Evolutionary conservation across 2,113 vertebrate genomes (phyloP), one percentile per base, ranked within the genome.

Genomic region (Nannobrachium achirus): DNA sequence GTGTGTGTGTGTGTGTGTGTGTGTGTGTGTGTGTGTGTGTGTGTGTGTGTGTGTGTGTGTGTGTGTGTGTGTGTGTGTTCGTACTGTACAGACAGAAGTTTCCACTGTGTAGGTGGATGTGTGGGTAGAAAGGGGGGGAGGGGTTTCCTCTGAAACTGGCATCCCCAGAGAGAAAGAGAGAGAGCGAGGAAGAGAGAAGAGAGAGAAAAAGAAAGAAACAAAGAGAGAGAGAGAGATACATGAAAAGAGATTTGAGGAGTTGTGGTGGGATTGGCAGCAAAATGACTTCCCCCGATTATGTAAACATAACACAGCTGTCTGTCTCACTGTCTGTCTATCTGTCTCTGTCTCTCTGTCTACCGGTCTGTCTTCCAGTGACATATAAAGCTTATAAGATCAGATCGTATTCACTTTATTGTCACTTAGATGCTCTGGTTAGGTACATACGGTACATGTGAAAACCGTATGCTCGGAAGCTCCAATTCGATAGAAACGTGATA

Each of bases 91-190:
- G 46, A 55, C 60, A 65, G 70, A 86, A 83, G 84, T 89, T 88
- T 89, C 86, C 84, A 88, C 66, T 80, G 87, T 70, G 85, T 80
- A 78, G 85, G 88, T 76, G 86, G 73, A 70, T 84, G 89, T 48
- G 88, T 89, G 85, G 87, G 91, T 69, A 83, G 86, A 60, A 49
- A 55, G 50, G 25, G 3, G 67, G 80, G 80, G 85, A 83, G 73
- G 88, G 88, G 86, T 86, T 90, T 83, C 88, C 86, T 87, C 81
- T 89, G 80, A 83, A 75, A 63, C 79, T 86, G 89, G 89, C 82
- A 90, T 90, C 91, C 89, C 91, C 86, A 46, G 80, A 78, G 61
- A 75, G 38, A 67, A 63, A 73, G 25, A 69, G 73, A 80, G 59
- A 69, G 57, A 67, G 49, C n/a, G n/a, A n/a, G n/a, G n/a, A n/a